Evolutionary conservation across 2,888 invertebrate species (phyloP).

Genomic region (Andrena minutula): DNA sequence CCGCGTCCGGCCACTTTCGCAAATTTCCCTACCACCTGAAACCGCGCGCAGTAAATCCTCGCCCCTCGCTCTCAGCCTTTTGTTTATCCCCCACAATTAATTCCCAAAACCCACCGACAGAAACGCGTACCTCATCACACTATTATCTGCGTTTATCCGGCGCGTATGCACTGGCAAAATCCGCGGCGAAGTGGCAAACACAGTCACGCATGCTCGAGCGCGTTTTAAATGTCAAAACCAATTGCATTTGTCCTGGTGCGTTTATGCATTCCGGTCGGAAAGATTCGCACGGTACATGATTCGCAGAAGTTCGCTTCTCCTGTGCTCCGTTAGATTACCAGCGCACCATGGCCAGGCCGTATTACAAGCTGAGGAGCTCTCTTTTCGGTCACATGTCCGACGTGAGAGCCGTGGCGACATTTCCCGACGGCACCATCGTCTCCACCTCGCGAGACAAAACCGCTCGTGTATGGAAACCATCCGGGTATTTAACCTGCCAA

Average conservation of each 20-base stretch:
- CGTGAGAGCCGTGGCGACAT: constrained; percentile 91
- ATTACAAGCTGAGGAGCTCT: constrained; percentile 92
- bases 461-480: constrained; percentile 94
- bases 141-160: no score
- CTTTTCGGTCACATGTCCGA: constrained; percentile 94
- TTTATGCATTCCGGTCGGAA: constrained; percentile 27
- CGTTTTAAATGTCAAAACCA: constrained; percentile 55
- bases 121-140: no score
- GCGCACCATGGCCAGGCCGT: constrained; percentile 78
- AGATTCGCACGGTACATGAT: constrained; percentile 36
- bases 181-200: constrained; percentile 2
- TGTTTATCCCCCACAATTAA: no score
- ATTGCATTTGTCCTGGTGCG: constrained; percentile 39
- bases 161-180: no score
- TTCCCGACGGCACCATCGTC: constrained; percentile 90
- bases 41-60: no score
- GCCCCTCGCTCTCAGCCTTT: no score
- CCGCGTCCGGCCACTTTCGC: no score
- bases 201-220: constrained; percentile 51
- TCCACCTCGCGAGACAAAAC: constrained; percentile 96
- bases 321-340: constrained; percentile 33
- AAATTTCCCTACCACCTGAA: no score
- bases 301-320: constrained; percentile 34
- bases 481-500: constrained; percentile 86
- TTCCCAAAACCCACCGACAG: no score